These are phyloP conservation scores for Euthynnus affinis DNA, from an alignment of 2,797 vertebrate species.

Conservation along the genomic window DNA sequence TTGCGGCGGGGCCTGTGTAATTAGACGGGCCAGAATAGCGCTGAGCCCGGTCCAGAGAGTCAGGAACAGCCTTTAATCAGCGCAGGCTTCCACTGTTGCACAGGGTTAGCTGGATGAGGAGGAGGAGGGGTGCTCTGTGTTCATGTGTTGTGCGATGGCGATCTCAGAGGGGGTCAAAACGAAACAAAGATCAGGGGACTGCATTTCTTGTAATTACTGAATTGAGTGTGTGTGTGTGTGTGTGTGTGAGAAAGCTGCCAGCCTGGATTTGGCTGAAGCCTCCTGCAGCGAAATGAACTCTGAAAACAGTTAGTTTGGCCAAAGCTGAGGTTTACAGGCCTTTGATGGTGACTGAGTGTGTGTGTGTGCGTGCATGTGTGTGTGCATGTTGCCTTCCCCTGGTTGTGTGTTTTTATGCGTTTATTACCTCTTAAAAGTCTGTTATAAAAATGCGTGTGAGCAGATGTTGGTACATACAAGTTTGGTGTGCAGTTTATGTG, in stretches of 20 bases:
- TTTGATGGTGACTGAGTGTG: conserved; percentile 53
- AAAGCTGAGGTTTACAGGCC: conserved; percentile 48
- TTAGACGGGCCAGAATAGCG: conserved; percentile 69
- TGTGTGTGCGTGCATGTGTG: background rate
- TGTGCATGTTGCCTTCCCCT: conserved; percentile 9
- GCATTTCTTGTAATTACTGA: conserved; percentile 60
- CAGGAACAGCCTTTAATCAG: conserved; percentile 62
- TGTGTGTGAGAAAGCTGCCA: conserved; percentile 31
- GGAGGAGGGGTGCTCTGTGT: background rate
- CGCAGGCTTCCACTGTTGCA: conserved; percentile 2
- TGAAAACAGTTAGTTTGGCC: conserved; percentile 38
- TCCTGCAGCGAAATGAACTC: conserved; percentile 56
- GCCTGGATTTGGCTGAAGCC: conserved; percentile 30
- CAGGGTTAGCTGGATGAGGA: background rate
- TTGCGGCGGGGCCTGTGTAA: conserved; percentile 63
- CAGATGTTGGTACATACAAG: background rate
- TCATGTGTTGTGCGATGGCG: background rate
- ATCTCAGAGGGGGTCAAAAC: conserved; percentile 36
- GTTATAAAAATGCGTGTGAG: conserved; percentile 48
- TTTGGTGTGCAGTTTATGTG: conserved; percentile 1
- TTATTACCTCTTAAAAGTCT: conserved; percentile 73
- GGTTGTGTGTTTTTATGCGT: conserved; percentile 46
- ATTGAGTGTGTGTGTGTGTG: conserved; percentile 40
- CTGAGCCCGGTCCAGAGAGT: conserved; percentile 22
- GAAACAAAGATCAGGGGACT: conserved; percentile 41